Conservation (phyloP, 2,797 vertebrate species). For the Trachops cirrhosus region DNA sequence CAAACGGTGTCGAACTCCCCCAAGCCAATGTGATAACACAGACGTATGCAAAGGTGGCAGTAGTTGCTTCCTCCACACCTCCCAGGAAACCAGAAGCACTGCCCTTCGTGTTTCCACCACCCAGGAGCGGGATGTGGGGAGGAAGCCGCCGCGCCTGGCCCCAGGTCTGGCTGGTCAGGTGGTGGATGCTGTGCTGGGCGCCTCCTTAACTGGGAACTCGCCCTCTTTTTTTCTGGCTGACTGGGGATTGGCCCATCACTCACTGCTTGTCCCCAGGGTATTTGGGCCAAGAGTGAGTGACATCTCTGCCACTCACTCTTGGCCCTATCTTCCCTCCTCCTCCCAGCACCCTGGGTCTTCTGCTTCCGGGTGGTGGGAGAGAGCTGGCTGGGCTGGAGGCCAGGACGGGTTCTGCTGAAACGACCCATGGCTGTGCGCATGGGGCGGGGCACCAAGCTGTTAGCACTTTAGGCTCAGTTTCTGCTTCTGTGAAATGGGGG, state of each 20-base stretch:
- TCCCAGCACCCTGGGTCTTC: neutral
- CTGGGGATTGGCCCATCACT: neutral
- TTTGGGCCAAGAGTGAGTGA: slow-evolving; percentile 11
- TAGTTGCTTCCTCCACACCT: neutral
- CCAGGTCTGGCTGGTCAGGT: neutral
- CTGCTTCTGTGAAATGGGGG: neutral
- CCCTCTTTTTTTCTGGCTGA: slow-evolving; percentile 41
- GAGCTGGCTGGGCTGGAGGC: neutral
- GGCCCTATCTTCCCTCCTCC: neutral
- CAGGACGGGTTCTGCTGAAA: neutral
- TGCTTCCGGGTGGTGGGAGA: neutral
- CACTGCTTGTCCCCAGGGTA: neutral
- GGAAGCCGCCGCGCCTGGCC: rapidly evolving
- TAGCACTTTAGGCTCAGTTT: neutral
- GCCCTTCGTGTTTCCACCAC: neutral
- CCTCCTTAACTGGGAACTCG: neutral
- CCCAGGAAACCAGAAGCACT: neutral
- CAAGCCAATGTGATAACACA: neutral
- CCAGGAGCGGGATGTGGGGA: rapidly evolving
- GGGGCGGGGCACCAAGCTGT: rapidly evolving
- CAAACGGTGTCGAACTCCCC: neutral
- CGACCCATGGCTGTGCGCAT: neutral
- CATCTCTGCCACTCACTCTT: too few relatives aligned
- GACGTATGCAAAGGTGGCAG: neutral
- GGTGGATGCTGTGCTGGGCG: neutral